Evolutionary conservation across 1,140 invertebrate species (phyloP).

Genomic region (Marisa cornuarietis): DNA sequence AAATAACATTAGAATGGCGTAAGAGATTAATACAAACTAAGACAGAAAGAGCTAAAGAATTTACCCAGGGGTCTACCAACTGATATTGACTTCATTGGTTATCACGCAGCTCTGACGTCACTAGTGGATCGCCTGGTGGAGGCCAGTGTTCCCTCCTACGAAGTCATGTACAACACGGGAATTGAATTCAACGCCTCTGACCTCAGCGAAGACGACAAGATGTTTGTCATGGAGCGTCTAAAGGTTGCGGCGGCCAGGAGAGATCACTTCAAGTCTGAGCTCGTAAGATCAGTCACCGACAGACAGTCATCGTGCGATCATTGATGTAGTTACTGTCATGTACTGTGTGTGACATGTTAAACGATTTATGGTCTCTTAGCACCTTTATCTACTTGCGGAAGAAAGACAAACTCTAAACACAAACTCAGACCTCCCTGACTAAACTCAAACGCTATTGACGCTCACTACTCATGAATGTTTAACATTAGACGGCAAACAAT

Average conservation of each 20-base stretch:
- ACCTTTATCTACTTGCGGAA: no score
- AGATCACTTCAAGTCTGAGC: background rate
- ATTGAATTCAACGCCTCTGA: conserved; percentile 1
- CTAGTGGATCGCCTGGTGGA: background rate
- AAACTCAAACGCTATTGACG: no score
- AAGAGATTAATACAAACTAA: no score
- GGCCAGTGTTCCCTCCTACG: background rate
- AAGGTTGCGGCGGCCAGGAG: background rate
- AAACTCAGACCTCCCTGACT: no score
- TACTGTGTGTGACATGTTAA: no score
- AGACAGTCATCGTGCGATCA: background rate
- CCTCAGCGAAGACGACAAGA: background rate
- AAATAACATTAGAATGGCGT: no score
- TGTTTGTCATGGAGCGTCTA: background rate
- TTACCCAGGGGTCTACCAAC: no score
- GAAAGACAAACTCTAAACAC: background rate
- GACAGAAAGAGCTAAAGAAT: background rate
- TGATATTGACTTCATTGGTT: no score
- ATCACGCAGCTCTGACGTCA: background rate
- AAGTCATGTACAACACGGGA: background rate
- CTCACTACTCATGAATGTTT: no score
- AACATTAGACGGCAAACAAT: no score
- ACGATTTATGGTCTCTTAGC: no score
- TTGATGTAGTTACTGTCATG: background rate
- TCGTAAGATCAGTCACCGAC: background rate